A percentile compares a stretch with the other conserved stretches of the same genome.
Evolutionary conservation across 2,113 vertebrate genomes (phyloP).

Genomic region (Bucco capensis): DNA sequence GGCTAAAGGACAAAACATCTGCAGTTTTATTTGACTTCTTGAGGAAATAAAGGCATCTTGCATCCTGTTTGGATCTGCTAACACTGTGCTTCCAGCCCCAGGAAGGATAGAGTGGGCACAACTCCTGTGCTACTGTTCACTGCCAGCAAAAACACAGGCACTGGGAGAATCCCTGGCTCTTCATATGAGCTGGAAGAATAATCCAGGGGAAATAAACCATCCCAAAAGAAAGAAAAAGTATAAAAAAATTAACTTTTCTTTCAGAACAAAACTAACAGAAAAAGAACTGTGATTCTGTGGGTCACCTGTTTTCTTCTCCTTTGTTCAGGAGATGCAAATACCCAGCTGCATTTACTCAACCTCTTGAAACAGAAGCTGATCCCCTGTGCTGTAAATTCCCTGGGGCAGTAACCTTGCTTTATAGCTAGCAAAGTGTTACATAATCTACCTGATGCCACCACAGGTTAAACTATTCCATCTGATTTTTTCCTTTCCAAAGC

Average conservation of each 20-base stretch:
- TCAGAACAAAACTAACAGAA: background rate
- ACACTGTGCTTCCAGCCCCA: background rate
- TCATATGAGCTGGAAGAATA: accelerated
- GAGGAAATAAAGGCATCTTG: background rate
- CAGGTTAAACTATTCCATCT: background rate
- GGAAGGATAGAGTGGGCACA: background rate
- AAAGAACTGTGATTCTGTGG: background rate
- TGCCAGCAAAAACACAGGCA: background rate
- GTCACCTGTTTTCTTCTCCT: background rate
- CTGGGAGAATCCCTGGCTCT: background rate
- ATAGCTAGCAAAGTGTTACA: background rate
- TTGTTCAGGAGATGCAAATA: background rate
- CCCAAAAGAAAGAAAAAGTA: background rate
- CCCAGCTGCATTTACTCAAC: background rate
- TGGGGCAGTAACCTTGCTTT: background rate
- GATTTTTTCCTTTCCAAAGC: background rate
- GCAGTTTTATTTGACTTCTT: background rate
- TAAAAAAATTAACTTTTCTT: background rate
- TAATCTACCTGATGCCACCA: background rate
- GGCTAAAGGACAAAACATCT: background rate
- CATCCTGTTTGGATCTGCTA: background rate
- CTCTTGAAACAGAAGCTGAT: background rate
- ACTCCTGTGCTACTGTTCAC: background rate
- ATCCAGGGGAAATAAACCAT: background rate
- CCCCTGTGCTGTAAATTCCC: background rate